Evolutionary conservation across 2,797 vertebrate species (phyloP).

Genomic region (Mastacembelus armatus): DNA sequence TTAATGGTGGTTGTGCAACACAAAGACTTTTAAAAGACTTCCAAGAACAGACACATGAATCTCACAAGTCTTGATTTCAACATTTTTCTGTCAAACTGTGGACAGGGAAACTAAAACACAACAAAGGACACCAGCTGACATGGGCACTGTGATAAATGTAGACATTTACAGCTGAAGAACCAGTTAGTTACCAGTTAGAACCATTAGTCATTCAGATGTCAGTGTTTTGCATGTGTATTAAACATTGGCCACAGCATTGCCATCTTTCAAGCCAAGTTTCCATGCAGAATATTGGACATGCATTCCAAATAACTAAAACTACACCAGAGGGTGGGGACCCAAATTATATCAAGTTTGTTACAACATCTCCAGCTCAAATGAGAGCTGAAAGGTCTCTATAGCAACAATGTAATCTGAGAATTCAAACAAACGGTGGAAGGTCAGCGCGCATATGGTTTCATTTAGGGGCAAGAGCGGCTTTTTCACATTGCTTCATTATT

Average conservation of each 20-base stretch:
- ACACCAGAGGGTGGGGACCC: slow-evolving; percentile 84
- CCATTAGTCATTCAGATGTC: no score
- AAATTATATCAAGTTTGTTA: slow-evolving; percentile 88
- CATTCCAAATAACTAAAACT: slow-evolving; percentile 83
- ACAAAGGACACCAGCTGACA: slow-evolving; percentile 41
- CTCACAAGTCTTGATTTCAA: slow-evolving; percentile 53
- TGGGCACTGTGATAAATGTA: slow-evolving; percentile 34
- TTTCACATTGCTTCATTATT: slow-evolving; percentile 84
- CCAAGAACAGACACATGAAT: slow-evolving; percentile 50
- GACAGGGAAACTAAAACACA: slow-evolving; percentile 45
- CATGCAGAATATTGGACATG: slow-evolving; percentile 77
- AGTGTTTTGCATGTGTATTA: slow-evolving; percentile 70
- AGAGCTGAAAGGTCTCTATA: slow-evolving; percentile 79
- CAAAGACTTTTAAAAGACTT: slow-evolving; percentile 37
- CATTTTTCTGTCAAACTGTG: slow-evolving; percentile 36
- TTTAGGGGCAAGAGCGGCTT: slow-evolving; percentile 78
- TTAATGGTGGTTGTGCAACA: slow-evolving; percentile 59
- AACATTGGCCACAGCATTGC: slow-evolving; percentile 56
- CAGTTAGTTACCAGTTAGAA: slow-evolving; percentile 68
- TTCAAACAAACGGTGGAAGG: slow-evolving; percentile 85
- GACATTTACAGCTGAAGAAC: slow-evolving; percentile 49
- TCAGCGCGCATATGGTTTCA: slow-evolving; percentile 84
- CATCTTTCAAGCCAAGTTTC: slow-evolving; percentile 76
- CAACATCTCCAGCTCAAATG: slow-evolving; percentile 83
- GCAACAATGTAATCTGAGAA: slow-evolving; percentile 86